These are phyloP conservation scores for Melanargia galathea DNA, from an alignment of 2,888 invertebrate genomes.

Conservation along the genomic window DNA sequence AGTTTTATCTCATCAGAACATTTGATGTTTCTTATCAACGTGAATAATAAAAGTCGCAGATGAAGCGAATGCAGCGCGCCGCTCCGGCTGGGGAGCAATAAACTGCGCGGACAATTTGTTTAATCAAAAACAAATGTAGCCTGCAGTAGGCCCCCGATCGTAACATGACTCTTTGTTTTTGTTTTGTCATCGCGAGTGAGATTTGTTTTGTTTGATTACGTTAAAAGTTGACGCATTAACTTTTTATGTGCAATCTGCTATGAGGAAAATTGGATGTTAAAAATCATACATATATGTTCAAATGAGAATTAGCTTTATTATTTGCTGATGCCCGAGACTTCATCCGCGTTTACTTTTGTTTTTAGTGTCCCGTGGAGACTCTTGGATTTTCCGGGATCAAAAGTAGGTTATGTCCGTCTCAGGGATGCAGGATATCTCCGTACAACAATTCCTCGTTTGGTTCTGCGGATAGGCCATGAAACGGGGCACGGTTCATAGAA, in stretches of 20 bases:
- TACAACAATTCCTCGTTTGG: too few species aligned
- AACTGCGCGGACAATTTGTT: slow-evolving; percentile 79
- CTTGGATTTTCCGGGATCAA: too few species aligned
- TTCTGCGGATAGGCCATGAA: too few species aligned
- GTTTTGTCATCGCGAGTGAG: slow-evolving; percentile 57
- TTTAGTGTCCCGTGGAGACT: too few species aligned
- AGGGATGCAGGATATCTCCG: too few species aligned
- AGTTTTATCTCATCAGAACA: slow-evolving; percentile 11
- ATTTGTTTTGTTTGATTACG: slow-evolving; percentile 58
- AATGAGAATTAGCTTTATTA: neutral
- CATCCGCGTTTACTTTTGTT: too few species aligned
- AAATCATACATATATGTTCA: neutral
- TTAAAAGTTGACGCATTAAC: slow-evolving; percentile 17
- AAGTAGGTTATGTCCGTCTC: too few species aligned
- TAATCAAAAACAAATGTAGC: slow-evolving; percentile 80
- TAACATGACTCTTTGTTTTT: slow-evolving; percentile 60
- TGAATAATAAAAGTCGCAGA: slow-evolving; percentile 51
- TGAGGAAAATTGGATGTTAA: neutral
- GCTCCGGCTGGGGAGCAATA: slow-evolving; percentile 69
- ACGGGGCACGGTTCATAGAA: too few species aligned
- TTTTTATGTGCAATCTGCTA: slow-evolving; percentile 12
- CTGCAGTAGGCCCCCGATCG: slow-evolving; percentile 42
- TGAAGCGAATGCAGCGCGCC: slow-evolving; percentile 55
- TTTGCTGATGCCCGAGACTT: too few species aligned
- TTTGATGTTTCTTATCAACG: slow-evolving; percentile 33